Conservation (phyloP, 92 coral and sea anemone genomes). For the Parazoanthus atlanticus region DNA sequence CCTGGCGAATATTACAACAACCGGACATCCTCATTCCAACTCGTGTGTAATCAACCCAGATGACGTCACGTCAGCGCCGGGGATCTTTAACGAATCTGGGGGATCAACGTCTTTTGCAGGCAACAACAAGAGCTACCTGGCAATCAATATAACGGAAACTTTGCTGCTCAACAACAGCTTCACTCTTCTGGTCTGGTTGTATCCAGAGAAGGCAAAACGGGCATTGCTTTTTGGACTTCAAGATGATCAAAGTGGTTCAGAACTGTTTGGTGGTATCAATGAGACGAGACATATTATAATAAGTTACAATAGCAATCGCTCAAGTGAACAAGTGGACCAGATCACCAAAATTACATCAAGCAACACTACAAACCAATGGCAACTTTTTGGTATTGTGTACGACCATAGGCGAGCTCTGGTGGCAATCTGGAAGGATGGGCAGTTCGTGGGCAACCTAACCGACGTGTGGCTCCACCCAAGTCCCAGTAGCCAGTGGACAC, state of each 20-base stretch:
- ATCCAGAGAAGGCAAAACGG: background rate
- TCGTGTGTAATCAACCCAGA: background rate
- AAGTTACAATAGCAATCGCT: background rate
- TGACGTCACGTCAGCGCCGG: background rate
- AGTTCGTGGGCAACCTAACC: background rate
- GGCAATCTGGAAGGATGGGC: conserved; percentile 16
- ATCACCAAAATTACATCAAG: background rate
- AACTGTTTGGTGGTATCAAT: background rate
- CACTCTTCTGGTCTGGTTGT: background rate
- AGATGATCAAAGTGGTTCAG: background rate
- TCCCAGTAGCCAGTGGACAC: background rate
- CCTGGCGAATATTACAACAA: background rate
- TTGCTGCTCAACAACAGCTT: background rate
- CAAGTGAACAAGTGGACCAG: background rate
- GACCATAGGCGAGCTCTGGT: background rate
- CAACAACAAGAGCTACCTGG: background rate
- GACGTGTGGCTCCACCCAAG: background rate
- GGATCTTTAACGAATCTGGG: background rate
- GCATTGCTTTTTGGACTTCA: background rate
- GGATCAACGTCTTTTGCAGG: conserved; percentile 4
- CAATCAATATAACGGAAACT: background rate
- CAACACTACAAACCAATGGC: conserved; percentile 4
- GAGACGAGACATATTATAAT: background rate
- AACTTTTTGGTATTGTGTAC: conserved; percentile 6
- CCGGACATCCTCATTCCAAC: background rate